phyloP scores from a whole-genome alignment of 2,113 vertebrate species.

The Australoheros scitulus region DNA sequence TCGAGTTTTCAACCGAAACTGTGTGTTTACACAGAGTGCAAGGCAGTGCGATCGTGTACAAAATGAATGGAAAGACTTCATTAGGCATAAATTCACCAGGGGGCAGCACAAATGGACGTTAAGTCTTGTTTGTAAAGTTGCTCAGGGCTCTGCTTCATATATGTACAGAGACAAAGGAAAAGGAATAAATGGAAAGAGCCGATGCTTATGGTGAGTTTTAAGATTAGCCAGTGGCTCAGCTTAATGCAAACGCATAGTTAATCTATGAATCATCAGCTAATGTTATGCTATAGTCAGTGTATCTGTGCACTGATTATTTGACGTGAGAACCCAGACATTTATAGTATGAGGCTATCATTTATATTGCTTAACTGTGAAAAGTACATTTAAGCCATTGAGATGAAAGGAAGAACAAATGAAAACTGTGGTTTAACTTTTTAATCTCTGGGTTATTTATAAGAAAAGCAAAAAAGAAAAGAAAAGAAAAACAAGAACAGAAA shows the following conservation, averaged over 20 bases:
- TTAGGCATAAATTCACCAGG: not conserved
- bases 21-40: not conserved
- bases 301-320: not conserved
- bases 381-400: not conserved
- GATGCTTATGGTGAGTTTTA: not conserved
- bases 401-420: fast-evolving
- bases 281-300: not conserved
- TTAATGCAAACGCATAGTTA: not conserved
- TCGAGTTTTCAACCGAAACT: not conserved
- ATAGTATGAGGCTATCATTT: not conserved
- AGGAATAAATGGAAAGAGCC: not conserved
- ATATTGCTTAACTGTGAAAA: not conserved
- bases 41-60: fast-evolving
- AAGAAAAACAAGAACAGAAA: not conserved
- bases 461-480: not conserved
- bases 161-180: not conserved
- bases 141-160: not conserved
- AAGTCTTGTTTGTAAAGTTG: fast-evolving
- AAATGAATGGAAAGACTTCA: not conserved
- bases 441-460: fast-evolving
- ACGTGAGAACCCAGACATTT: not conserved
- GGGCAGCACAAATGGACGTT: not conserved
- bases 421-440: not conserved
- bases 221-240: not conserved
- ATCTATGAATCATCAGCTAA: not conserved